A percentile compares a stretch with the other conserved stretches of the same genome.
Evolutionary conservation across 2,888 invertebrate genomes (phyloP).

Genomic region (Oscheius sp.): DNA sequence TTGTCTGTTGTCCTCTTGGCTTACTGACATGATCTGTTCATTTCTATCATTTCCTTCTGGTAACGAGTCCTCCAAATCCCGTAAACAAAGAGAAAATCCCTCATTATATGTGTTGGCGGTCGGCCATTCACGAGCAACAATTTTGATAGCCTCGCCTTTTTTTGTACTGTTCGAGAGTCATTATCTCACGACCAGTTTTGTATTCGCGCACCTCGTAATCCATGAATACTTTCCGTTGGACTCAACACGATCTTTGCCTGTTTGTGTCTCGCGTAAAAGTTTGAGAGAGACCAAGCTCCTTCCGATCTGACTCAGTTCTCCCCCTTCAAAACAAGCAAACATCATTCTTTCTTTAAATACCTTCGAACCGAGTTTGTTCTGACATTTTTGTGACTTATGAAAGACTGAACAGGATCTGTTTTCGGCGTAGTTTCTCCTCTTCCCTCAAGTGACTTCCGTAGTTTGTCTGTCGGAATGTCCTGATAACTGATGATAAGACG

Average conservation of each 20-base stretch:
- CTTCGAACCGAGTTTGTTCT: not conserved
- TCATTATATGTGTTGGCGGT: constrained; percentile 8
- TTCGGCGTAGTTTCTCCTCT: not conserved
- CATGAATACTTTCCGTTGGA: not conserved
- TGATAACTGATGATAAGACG: not conserved
- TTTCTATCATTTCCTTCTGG: not conserved
- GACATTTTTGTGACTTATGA: not conserved
- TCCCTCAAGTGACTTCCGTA: constrained; percentile 6
- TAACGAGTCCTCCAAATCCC: not conserved
- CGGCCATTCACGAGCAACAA: constrained; percentile 22
- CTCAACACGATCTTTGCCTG: constrained; percentile 1
- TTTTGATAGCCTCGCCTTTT: constrained; percentile 7
- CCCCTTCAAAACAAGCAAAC: not conserved
- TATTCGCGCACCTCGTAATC: constrained; percentile 4
- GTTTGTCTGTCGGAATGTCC: constrained; percentile 15
- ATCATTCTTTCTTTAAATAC: not conserved
- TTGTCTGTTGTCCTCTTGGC: constrained; percentile 17
- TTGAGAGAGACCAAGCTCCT: not conserved
- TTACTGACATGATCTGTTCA: not conserved
- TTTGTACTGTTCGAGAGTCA: constrained; percentile 8
- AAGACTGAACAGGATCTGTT: not conserved
- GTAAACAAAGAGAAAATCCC: not conserved
- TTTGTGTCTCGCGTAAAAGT: not conserved
- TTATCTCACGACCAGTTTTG: constrained; percentile 26
- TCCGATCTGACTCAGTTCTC: not conserved